Percentiles rank a stretch among this genome's conserved stretches.
phyloP scores from a whole-genome alignment of 2,797 vertebrate genomes.

The Dicrostonyx torquatus region DNA sequence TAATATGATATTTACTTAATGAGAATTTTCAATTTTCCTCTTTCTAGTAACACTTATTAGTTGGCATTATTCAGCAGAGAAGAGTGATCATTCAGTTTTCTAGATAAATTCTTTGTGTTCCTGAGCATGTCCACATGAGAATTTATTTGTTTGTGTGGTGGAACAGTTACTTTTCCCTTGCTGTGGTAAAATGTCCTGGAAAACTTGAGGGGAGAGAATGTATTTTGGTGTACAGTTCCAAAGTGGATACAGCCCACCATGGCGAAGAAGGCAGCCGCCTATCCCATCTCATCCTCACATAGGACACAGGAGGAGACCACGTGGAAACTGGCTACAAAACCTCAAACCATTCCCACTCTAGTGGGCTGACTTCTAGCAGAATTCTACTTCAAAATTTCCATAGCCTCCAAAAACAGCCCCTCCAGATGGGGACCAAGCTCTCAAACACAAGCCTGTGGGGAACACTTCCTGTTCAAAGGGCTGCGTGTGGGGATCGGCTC shows the following conservation, averaged over 20 bases:
- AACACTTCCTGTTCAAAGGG: neutral
- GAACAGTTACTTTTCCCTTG: neutral
- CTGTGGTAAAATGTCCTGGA: neutral
- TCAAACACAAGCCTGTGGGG: neutral
- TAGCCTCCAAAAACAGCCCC: neutral
- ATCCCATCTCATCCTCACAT: neutral
- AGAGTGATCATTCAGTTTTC: neutral
- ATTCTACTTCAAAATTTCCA: neutral
- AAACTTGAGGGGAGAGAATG: neutral
- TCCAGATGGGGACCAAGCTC: neutral
- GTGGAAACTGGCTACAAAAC: neutral
- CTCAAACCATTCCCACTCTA: neutral
- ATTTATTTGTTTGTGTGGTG: neutral
- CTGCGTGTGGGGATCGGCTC: neutral
- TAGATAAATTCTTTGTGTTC: neutral
- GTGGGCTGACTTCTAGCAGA: neutral
- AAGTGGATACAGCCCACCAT: neutral
- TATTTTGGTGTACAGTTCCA: neutral
- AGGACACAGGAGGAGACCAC: neutral
- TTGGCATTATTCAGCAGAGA: conserved; percentile 15
- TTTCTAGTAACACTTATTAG: neutral
- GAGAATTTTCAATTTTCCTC: neutral
- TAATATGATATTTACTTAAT: neutral
- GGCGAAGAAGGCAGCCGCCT: neutral
- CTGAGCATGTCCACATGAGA: neutral